Evolutionary conservation across 1,140 invertebrate genomes (phyloP).

Genomic region (Physella acuta): DNA sequence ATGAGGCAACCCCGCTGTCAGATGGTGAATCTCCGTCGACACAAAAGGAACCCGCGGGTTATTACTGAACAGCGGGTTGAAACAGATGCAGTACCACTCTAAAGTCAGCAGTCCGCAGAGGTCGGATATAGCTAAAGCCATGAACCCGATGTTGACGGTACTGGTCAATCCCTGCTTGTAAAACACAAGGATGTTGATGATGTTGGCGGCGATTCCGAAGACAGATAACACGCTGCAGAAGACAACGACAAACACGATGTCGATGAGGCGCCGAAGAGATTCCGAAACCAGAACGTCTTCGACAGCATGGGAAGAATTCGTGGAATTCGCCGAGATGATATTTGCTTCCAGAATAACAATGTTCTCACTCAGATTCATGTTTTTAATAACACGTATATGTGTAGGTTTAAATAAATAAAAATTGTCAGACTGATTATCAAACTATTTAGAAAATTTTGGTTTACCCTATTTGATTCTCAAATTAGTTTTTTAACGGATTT

Average conservation of each 20-base stretch:
- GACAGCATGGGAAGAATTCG: no score
- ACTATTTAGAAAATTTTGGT: no score
- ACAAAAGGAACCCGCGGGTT: neutral
- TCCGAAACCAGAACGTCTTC: no score
- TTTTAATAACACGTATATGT: no score
- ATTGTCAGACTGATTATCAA: no score
- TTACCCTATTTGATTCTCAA: no score
- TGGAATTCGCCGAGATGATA: no score
- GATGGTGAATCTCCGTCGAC: neutral
- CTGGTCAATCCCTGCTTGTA: neutral
- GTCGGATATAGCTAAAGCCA: neutral
- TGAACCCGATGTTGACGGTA: neutral
- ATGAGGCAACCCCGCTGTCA: neutral
- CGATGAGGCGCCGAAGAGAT: no score
- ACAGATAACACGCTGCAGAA: neutral
- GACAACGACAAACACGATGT: neutral
- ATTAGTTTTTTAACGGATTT: no score
- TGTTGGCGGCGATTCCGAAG: neutral
- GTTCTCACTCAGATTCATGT: no score
- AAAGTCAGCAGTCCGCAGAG: neutral
- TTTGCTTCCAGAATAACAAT: no score
- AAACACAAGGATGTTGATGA: neutral
- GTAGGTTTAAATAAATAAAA: no score
- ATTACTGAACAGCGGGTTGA: neutral
- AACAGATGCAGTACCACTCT: conserved; percentile 1